Percentiles rank a stretch among this genome's conserved stretches.
These are phyloP conservation scores for Drosophila bipectinata DNA, from an alignment of 1,140 invertebrate genomes.

Conservation along the genomic window DNA sequence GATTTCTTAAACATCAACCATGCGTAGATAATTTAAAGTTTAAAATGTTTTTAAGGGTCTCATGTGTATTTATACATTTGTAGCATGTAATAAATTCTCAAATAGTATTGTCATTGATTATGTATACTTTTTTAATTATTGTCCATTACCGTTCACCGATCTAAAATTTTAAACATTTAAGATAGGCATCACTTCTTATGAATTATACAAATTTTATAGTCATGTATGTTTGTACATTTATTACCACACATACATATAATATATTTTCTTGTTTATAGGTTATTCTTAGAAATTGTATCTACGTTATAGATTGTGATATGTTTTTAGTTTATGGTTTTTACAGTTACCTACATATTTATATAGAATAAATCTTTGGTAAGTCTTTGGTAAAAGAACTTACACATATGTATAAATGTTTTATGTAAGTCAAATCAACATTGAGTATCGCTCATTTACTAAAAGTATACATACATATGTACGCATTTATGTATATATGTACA, in stretches of 20 bases:
- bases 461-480: no score
- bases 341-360: neutral
- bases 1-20: constrained; percentile 60
- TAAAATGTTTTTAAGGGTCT: constrained; percentile 7
- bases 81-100: constrained; percentile 15
- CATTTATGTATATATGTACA: no score
- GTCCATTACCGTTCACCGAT: neutral
- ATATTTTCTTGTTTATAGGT: no score
- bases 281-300: no score
- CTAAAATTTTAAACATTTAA: neutral
- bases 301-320: neutral
- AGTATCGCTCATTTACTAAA: no score
- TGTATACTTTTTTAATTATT: constrained; percentile 27
- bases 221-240: no score
- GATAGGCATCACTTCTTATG: neutral
- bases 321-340: neutral
- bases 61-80: neutral
- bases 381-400: neutral
- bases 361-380: neutral
- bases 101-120: constrained; percentile 69
- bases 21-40: constrained; percentile 55
- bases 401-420: no score
- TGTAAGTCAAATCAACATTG: no score
- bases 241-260: neutral
- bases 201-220: no score